Evolutionary conservation across 30 jellyfish, hydroid and myxozoan species (phyloP), one percentile per base, ranked within the genome.

Genomic region (Mastigias papua): DNA sequence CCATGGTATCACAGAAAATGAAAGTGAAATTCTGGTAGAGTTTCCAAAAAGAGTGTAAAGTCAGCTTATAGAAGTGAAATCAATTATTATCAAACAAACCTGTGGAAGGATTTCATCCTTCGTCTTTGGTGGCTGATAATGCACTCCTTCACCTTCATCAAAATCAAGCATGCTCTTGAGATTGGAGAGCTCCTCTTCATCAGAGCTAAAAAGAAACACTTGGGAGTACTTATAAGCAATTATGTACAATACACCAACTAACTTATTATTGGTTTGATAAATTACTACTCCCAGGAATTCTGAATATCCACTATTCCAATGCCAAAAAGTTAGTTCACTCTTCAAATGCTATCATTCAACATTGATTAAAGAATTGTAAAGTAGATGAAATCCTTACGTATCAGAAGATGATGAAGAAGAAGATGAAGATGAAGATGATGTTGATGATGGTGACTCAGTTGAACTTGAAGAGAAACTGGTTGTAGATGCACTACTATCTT

Each of bases 101-200:
- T 86, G 86, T 35, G 92, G 89, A 7, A 92, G 86, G 0, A 87
- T 60, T 72, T 92, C 98, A 87, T 92, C 81, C 66, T 75, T 64
- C 7, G 93, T 92, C 71, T 80, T 92, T 54, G 97, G 97, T 22
- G 63, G 50, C 21, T 70, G 69, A 0, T 54, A 28, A 34, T 58
- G 73, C 20, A 76, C 90, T 21, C 33, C 73, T 31, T 72, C 90
- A 61, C 77, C 87, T 10, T 86, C 88, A 21, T 54, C 67, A 25
- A 6, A 54, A 54, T 54, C 67, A 54, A 54, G 9, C 20, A 54
- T 76, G 63, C 17, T 19, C 27, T 19, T 54, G 5, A 54, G 9
- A 54, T 6, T 54, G 9, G 67, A 10, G 23, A 54, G 27, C 25
- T 54, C 27, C 5, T 75, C 90, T 27, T 86, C 95, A 86, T 76